Percentiles rank a stretch among this genome's conserved stretches.
phyloP scores from a whole-genome alignment of 2,888 invertebrate species.

The Cetonia aurata region DNA sequence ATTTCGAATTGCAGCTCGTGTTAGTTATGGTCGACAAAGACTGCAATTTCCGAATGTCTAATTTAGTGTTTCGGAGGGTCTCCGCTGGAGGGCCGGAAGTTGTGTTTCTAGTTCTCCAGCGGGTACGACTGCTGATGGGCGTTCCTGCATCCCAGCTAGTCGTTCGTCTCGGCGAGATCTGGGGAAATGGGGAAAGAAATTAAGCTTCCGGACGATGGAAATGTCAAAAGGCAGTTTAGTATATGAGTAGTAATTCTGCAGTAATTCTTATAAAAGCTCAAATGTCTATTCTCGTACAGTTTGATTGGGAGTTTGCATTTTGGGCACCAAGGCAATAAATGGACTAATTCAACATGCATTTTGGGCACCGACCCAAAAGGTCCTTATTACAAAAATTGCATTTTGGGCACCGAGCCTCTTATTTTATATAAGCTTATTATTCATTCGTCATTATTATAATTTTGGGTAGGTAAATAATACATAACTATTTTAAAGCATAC shows the following conservation, averaged over 20 bases:
- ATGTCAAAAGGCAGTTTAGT: background rate
- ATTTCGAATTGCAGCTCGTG: slow-evolving; percentile 11
- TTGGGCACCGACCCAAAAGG: too few relatives aligned
- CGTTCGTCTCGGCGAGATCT: background rate
- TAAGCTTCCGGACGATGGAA: background rate
- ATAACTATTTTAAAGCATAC: too few relatives aligned
- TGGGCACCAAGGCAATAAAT: too few relatives aligned
- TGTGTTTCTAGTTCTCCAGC: slow-evolving; percentile 6
- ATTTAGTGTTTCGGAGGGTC: background rate
- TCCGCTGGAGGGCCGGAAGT: slow-evolving; percentile 12
- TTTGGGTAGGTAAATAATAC: too few relatives aligned
- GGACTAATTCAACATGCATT: too few relatives aligned
- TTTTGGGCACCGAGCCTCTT: too few relatives aligned
- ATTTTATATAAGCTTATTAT: too few relatives aligned
- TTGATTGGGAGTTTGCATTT: too few relatives aligned
- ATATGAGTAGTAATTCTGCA: background rate
- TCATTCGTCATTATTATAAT: too few relatives aligned
- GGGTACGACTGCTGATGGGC: too few relatives aligned
- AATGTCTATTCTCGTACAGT: background rate
- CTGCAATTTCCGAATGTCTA: slow-evolving; percentile 22
- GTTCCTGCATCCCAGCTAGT: background rate
- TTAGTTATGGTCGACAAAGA: slow-evolving; percentile 12
- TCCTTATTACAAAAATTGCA: too few relatives aligned
- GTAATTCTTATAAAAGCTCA: background rate
- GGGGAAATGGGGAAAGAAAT: slow-evolving; percentile 1